phyloP scores from a whole-genome alignment of 2,113 vertebrate species.

The Cheilinus undulatus region DNA sequence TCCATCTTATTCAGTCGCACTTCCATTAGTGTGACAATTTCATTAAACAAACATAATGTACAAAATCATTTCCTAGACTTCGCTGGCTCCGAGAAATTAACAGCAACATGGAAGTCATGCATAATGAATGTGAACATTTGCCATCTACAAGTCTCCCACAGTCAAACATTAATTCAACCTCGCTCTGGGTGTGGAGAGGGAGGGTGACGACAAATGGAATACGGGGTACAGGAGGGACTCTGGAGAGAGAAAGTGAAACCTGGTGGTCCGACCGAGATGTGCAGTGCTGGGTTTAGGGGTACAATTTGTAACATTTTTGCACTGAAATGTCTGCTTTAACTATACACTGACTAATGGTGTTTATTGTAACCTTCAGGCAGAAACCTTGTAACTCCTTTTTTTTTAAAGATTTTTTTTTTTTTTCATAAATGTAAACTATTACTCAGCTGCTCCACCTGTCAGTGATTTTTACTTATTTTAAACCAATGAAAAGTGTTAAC shows the following conservation, averaged over 20 bases:
- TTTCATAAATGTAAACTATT: no score
- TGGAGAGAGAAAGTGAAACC: conserved; percentile 63
- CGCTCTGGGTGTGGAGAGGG: conserved; percentile 60
- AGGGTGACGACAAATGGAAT: conserved; percentile 66
- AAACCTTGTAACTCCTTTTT: no score
- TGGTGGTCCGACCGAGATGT: conserved; percentile 45
- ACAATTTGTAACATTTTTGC: no score
- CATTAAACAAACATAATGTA: conserved; percentile 84
- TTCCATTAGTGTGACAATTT: conserved; percentile 84
- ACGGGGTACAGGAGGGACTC: conserved; percentile 46
- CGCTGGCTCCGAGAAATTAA: conserved; percentile 82
- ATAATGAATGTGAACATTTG: conserved; percentile 84
- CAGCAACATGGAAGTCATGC: conserved; percentile 83
- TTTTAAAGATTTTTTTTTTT: no score
- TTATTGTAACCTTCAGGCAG: no score
- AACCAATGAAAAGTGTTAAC: no score
- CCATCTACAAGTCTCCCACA: conserved; percentile 79
- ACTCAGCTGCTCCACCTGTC: no score
- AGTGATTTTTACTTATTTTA: no score
- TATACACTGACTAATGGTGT: no score
- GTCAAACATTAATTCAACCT: conserved; percentile 81
- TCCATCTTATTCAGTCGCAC: conserved; percentile 77
- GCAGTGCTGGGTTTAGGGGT: not conserved
- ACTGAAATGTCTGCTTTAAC: no score
- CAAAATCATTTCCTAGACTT: conserved; percentile 83